These are phyloP conservation scores for Lamprotornis superbus DNA, from an alignment of 2,113 vertebrate species.

Conservation along the genomic window DNA sequence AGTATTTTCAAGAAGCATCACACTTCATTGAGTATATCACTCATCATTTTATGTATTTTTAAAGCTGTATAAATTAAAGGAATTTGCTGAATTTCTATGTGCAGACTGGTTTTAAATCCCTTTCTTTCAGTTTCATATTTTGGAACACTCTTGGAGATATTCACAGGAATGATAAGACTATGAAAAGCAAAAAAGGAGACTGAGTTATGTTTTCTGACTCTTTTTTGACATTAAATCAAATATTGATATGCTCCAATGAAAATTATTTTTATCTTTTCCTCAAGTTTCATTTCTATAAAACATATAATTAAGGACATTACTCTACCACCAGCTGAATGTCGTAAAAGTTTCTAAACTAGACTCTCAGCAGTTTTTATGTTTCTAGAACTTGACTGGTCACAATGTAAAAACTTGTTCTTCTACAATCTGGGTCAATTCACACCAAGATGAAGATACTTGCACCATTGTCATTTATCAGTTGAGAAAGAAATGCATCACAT, in stretches of 20 bases:
- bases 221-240: conserved; percentile 4
- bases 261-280: background rate
- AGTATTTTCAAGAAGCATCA: background rate
- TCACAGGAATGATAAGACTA: background rate
- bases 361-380: background rate
- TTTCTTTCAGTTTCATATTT: background rate
- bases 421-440: conserved; percentile 27
- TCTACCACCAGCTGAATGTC: background rate
- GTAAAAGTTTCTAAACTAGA: background rate
- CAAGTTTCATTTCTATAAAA: background rate
- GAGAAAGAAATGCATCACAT: conserved; percentile 54
- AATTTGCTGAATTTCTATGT: background rate
- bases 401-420: background rate
- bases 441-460: conserved; percentile 41
- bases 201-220: conserved; percentile 3
- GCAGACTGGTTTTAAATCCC: background rate
- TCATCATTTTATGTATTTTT: background rate
- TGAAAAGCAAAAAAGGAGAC: background rate
- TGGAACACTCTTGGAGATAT: background rate
- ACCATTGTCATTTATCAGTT: conserved; percentile 45
- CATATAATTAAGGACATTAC: background rate
- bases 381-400: background rate
- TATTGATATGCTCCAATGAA: background rate
- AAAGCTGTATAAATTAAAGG: background rate
- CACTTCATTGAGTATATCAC: background rate